phyloP scores from a whole-genome alignment of 2,888 invertebrate species.

The Leptopterna dolabrata region DNA sequence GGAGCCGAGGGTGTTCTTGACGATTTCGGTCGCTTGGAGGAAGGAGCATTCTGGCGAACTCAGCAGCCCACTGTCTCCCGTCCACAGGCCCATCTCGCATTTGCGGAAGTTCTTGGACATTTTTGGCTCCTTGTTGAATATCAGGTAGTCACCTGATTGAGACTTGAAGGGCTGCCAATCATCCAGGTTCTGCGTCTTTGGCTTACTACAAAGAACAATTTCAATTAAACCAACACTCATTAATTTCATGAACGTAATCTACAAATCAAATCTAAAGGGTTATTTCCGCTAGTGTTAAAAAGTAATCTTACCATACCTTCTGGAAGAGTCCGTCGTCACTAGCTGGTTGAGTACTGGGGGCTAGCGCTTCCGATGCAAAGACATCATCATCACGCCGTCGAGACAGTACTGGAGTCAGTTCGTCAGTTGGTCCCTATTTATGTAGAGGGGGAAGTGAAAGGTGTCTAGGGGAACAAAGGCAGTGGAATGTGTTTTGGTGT shows the following conservation, averaged over 20 bases:
- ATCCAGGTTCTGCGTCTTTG: slow-evolving; percentile 56
- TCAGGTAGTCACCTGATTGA: slow-evolving; percentile 68
- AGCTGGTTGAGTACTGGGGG: no score
- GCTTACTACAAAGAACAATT: slow-evolving; percentile 36
- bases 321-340: no score
- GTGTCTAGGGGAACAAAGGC: no score
- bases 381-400: no score
- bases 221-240: neutral
- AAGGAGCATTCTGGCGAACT: slow-evolving; percentile 71
- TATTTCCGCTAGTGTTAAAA: no score
- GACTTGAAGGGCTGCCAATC: slow-evolving; percentile 62
- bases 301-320: no score
- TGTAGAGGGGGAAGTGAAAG: no score
- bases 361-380: no score
- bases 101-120: slow-evolving; percentile 66
- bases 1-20: slow-evolving; percentile 50
- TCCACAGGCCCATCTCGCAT: slow-evolving; percentile 79
- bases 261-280: no score
- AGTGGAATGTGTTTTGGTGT: no score
- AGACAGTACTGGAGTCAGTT: no score
- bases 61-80: slow-evolving; percentile 72
- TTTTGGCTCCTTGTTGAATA: slow-evolving; percentile 69
- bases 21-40: slow-evolving; percentile 56
- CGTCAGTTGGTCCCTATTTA: no score
- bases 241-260: neutral